Conservation (phyloP, 2,888 invertebrate species). For the Odontocerum albicorne region DNA sequence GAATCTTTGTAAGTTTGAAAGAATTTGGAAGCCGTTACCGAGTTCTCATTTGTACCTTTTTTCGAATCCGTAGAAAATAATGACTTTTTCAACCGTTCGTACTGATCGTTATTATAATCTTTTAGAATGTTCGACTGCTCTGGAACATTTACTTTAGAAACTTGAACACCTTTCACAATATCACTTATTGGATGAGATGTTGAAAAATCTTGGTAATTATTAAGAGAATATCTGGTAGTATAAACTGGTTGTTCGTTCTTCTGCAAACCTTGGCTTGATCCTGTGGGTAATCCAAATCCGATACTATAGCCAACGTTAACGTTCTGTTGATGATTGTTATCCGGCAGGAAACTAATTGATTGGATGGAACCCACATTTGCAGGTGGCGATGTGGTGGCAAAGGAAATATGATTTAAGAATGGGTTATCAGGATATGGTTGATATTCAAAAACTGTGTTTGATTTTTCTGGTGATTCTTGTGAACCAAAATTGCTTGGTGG, state of each 20-base stretch:
- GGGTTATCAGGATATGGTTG: constrained; percentile 35
- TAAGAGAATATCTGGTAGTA: constrained; percentile 24
- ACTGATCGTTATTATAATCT: constrained; percentile 9
- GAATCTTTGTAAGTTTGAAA: too few species aligned
- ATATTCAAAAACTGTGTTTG: constrained; percentile 37
- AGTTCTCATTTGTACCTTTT: too few species aligned
- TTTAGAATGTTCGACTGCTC: constrained; percentile 23
- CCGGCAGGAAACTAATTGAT: constrained; percentile 49
- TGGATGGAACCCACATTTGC: constrained; percentile 25
- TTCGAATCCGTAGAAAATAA: too few species aligned
- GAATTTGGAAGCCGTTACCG: too few species aligned
- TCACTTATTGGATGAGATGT: constrained; percentile 25
- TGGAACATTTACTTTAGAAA: constrained; percentile 30
- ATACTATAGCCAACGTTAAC: constrained; percentile 37
- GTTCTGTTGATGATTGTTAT: constrained; percentile 45
- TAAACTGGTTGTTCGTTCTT: constrained; percentile 15
- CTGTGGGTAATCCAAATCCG: constrained; percentile 36
- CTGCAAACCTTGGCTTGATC: constrained; percentile 7
- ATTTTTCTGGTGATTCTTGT: constrained; percentile 42
- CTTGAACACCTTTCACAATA: constrained; percentile 32
- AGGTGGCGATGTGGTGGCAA: constrained; percentile 21
- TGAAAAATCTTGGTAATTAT: constrained; percentile 20
- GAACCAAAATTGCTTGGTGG: constrained; percentile 37
- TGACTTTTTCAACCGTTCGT: too few species aligned
- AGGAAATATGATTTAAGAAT: constrained; percentile 35